Base-by-base conservation (phyloP, 2,797 vertebrate species). In the Lagocephalus sceleratus region DNA sequence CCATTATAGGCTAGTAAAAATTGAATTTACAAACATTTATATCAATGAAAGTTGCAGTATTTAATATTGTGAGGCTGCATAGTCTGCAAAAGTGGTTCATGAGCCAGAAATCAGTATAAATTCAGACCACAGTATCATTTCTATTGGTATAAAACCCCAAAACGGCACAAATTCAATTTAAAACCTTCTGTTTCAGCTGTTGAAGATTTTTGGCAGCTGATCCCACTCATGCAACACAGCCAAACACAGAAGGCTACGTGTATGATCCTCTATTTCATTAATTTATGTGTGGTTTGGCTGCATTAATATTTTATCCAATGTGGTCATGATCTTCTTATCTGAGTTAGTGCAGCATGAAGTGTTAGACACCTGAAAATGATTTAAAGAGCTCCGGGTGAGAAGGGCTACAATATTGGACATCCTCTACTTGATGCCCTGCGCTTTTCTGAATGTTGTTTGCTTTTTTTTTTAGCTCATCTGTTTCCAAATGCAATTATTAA, bases 371-470 rank as follows among this genome's bases (percentile, higher is more conserved):
- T 14, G 32, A 35, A 3, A 2, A 14, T 35, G 29, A 32, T 2
- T 12, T 2, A 11, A 32, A 32, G 29, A 32, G 38, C 45, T 23
- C 16, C 26, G 51, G 32, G 23, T 16, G 40, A 46, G n/a, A 17
- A 52, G 17, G 42, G 29, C 16, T 3, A 20, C 49, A 41, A 17
- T 45, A 21, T 54, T 52, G 45, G 69, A 68, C 46, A 23, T 54
- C 19, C 73, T 65, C 66, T 52, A 71, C 62, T 60, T 61, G 60
- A 61, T 17, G 21, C 58, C 49, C 21, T 20, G 12, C 20, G 14
- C 10, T 23, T 5, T 17, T 51, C 19, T 43, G 8, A 20, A n/a
- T 49, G 20, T 57, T 19, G 25, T 8, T 32, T 21, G 15, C 45
- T n/a, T 41, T 26, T 16, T 26, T 16, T 7, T 45, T 38, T 63